phyloP scores from a whole-genome alignment of 2,113 vertebrate genomes.

The Colinus virginianus region DNA sequence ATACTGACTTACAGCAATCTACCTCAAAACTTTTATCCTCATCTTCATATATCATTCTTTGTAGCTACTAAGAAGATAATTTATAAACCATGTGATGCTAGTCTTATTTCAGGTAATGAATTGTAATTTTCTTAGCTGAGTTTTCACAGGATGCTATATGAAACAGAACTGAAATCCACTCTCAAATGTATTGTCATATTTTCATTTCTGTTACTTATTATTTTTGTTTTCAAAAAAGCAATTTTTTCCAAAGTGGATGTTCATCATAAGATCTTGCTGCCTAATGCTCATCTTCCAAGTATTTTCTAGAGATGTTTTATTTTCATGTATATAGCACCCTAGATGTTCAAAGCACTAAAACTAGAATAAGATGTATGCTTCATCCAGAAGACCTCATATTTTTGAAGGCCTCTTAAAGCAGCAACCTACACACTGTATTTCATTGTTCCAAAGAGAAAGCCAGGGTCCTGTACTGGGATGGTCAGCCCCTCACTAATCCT shows the following conservation, averaged over 20 bases:
- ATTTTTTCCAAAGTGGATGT: neutral
- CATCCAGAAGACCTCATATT: neutral
- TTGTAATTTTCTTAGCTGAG: neutral
- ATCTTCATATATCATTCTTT: neutral
- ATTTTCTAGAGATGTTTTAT: neutral
- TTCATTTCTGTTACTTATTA: neutral
- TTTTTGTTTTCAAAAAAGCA: slow-evolving; percentile 28
- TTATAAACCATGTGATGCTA: neutral
- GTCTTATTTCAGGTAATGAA: neutral
- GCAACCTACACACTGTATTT: neutral
- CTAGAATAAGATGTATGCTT: neutral
- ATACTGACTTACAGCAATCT: neutral
- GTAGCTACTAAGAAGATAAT: neutral
- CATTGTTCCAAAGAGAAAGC: neutral
- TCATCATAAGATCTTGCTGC: neutral
- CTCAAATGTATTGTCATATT: neutral
- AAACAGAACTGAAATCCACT: neutral
- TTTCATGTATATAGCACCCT: neutral
- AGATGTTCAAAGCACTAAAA: neutral
- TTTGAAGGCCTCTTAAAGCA: neutral
- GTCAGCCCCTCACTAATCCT: neutral
- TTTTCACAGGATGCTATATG: neutral
- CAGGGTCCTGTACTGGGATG: neutral
- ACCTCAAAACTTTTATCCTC: neutral
- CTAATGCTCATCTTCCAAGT: neutral